Conservation (phyloP, 30 jellyfish, hydroid and myxozoan genomes). For the Catostylus mosaicus region DNA sequence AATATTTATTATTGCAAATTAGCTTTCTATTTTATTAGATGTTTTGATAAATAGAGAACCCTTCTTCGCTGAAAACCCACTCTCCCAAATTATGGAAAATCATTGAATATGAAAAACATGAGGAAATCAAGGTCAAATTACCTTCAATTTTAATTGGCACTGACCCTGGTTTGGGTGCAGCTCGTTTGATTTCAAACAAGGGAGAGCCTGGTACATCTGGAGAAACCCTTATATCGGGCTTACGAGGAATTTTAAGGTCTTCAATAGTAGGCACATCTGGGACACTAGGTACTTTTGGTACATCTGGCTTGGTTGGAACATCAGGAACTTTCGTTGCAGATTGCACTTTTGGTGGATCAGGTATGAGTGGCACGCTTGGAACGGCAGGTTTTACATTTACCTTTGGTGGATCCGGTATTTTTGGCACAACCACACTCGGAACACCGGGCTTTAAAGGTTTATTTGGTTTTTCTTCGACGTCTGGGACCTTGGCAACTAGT, state of each 20-base stretch:
- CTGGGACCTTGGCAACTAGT: not conserved
- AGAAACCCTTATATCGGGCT: not conserved
- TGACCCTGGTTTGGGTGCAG: not conserved
- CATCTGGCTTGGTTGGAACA: slow-evolving; percentile 15
- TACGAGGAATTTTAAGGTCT: not conserved
- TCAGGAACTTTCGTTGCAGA: not conserved
- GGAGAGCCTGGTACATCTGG: slow-evolving; percentile 5
- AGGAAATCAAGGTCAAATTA: not conserved
- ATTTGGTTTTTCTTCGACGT: not conserved
- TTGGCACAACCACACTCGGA: not conserved
- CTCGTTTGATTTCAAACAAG: not conserved
- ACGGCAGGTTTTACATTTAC: not conserved
- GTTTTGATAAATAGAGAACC: no score
- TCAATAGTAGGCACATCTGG: not conserved
- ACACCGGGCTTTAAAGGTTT: not conserved
- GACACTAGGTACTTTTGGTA: slow-evolving; percentile 19
- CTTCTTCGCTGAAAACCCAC: no score
- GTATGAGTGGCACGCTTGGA: slow-evolving; percentile 13
- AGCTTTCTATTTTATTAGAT: no score
- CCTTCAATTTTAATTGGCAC: not conserved
- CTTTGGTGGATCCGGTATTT: slow-evolving; percentile 3
- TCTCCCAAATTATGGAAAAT: no score
- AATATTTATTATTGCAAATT: no score
- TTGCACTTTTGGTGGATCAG: slow-evolving; percentile 7
- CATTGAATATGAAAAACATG: not conserved